Evolutionary conservation across 2,797 vertebrate genomes (phyloP), one percentile per base, ranked within the genome.

Genomic region (Hippoglossus hippoglossus): DNA sequence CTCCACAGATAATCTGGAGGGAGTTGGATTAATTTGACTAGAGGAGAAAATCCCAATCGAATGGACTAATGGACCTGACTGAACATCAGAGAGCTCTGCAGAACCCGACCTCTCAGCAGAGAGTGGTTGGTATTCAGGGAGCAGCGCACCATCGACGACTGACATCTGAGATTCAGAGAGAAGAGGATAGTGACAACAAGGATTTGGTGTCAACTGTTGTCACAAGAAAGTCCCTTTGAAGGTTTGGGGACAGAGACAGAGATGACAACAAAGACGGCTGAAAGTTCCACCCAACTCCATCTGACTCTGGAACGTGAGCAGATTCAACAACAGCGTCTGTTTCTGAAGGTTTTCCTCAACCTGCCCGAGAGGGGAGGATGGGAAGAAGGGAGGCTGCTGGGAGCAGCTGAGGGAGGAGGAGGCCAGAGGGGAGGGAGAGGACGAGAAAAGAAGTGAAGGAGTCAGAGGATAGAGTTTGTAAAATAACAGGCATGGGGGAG

Each of bases 151-250:
- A 61, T 82, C 79, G 64, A 66, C 67, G 41, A 44, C 34, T n/a
- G 65, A 44, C 21, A 34, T 65, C 41, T 69, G 65, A 74, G 81
- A 69, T 34, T 71, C 59, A 10, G 78, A 57, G 61, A 34, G 26
- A 63, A 7, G 51, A 73, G 60, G 39, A 64, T n/a, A 24, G 60
- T 7, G 82, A 63, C 49, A 56, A 24, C 1, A 7, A 41, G 51
- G 72, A 61, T 3, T 55, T 41, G 46, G 64, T 72, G 52, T 75
- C 72, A 59, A 41, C 75, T 3, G 62, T 26, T 36, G 76, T 78
- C 66, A 75, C 69, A 56, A 72, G 73, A 63, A 61, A 77, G 53
- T 79, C 75, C 52, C 67, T 91, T 72, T 86, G 87, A 82, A 79
- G 50, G 60, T 62, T 63, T 0, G 47, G 68, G 59, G 87, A 52